Evolutionary conservation across 2,113 vertebrate genomes (phyloP).

Genomic region (Pluvianellus socialis): DNA sequence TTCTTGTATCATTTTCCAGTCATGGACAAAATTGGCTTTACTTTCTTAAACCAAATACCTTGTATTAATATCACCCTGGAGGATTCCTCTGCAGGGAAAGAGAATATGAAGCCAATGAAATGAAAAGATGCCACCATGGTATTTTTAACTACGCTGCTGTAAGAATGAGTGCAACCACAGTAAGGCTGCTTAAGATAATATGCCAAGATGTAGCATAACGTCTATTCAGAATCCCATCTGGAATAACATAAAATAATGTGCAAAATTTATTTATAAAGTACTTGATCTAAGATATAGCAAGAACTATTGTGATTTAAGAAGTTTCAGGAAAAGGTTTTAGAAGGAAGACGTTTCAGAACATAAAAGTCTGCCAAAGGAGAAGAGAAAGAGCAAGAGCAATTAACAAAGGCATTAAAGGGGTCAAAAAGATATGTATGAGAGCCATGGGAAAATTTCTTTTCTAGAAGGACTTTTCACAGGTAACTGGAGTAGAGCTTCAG

Average conservation of each 20-base stretch:
- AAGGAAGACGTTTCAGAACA: not conserved
- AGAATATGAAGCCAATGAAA: not conserved
- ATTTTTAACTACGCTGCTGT: not conserved
- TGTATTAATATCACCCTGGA: not conserved
- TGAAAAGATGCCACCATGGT: not conserved
- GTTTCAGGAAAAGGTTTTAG: not conserved
- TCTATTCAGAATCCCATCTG: not conserved
- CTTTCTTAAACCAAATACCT: not conserved
- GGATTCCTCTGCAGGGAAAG: not conserved
- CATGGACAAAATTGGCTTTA: not conserved
- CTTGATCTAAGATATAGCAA: not conserved
- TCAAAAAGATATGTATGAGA: not conserved
- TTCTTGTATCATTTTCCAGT: not conserved
- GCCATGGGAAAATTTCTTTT: not conserved
- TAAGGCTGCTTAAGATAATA: not conserved
- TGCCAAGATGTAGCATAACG: not conserved
- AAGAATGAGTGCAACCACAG: not conserved
- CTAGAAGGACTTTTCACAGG: constrained; percentile 29
- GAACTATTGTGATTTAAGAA: not conserved
- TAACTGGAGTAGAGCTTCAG: constrained; percentile 11
- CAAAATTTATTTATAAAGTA: not conserved
- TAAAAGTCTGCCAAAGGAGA: not conserved
- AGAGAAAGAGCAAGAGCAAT: not conserved
- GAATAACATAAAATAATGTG: not conserved
- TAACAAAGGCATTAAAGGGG: not conserved